A percentile compares a stretch with the other conserved stretches of the same genome.
These are phyloP conservation scores for Semotilus atromaculatus DNA, from an alignment of 2,797 vertebrate species.

Conservation along the genomic window DNA sequence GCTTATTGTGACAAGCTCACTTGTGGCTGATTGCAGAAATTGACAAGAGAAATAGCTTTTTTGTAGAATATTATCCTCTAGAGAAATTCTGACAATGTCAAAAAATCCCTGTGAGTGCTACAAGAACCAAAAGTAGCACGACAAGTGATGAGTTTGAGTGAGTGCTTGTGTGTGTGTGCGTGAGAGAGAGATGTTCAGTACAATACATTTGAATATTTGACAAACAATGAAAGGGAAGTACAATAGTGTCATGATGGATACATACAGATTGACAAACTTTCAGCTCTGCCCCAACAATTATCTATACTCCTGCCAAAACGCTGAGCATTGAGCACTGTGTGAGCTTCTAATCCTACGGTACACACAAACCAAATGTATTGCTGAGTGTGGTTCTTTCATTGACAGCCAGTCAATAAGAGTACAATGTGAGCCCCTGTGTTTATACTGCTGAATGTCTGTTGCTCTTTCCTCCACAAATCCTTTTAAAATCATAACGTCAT, in stretches of 20 bases:
- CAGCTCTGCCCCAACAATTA: background rate
- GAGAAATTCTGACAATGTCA: background rate
- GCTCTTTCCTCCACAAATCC: background rate
- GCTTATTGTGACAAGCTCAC: background rate
- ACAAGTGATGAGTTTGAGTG: background rate
- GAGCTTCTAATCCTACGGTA: background rate
- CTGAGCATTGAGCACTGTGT: background rate
- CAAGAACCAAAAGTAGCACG: background rate
- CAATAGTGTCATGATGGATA: background rate
- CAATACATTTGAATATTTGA: background rate
- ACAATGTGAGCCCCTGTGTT: conserved; percentile 8
- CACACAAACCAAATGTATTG: conserved; percentile 9
- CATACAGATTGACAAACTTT: background rate
- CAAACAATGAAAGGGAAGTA: background rate
- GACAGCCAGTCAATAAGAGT: background rate
- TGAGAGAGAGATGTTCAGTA: background rate
- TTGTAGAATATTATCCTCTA: background rate
- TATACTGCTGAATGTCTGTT: conserved; percentile 7
- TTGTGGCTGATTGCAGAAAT: background rate
- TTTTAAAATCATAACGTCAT: background rate
- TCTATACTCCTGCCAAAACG: background rate
- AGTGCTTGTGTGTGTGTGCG: background rate
- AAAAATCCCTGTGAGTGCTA: background rate
- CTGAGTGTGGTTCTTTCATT: background rate
- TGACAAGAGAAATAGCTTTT: background rate